These are phyloP conservation scores for Gambelia wislizenii DNA, from an alignment of 2,797 vertebrate species.

Conservation along the genomic window DNA sequence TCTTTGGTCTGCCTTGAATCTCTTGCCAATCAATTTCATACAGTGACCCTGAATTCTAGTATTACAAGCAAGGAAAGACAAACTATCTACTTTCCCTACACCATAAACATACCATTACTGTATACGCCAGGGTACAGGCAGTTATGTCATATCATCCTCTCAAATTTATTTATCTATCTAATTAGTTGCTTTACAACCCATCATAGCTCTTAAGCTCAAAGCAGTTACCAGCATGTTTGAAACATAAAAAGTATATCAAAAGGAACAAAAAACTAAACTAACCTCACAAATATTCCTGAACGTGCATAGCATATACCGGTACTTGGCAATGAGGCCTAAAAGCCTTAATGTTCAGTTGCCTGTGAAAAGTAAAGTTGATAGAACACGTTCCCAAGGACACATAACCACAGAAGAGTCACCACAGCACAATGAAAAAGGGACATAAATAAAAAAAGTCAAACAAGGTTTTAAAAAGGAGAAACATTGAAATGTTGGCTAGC, in stretches of 20 bases:
- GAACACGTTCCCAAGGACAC: constrained; percentile 24
- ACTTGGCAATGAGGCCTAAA: neutral
- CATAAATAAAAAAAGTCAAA: constrained; percentile 29
- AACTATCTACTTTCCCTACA: neutral
- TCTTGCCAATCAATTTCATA: neutral
- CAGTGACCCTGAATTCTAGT: neutral
- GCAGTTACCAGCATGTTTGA: neutral
- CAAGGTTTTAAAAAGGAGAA: constrained; percentile 24
- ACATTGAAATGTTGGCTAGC: neutral
- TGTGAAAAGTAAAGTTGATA: constrained; percentile 24
- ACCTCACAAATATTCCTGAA: constrained; percentile 1
- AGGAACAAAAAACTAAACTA: constrained; percentile 15
- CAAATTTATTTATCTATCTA: constrained; percentile 18
- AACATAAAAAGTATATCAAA: constrained; percentile 22
- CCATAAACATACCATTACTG: neutral
- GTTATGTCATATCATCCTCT: neutral
- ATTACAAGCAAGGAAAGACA: neutral
- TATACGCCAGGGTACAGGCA: neutral
- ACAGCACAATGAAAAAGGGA: neutral
- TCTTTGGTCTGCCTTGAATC: neutral
- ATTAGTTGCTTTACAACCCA: constrained; percentile 22
- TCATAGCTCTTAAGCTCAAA: constrained; percentile 4
- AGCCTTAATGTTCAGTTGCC: constrained; percentile 8
- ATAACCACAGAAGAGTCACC: constrained; percentile 7
- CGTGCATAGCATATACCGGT: neutral